Evolutionary conservation across 2,113 vertebrate species (phyloP), one percentile per base, ranked within the genome.

Genomic region (Glareola pratincola): DNA sequence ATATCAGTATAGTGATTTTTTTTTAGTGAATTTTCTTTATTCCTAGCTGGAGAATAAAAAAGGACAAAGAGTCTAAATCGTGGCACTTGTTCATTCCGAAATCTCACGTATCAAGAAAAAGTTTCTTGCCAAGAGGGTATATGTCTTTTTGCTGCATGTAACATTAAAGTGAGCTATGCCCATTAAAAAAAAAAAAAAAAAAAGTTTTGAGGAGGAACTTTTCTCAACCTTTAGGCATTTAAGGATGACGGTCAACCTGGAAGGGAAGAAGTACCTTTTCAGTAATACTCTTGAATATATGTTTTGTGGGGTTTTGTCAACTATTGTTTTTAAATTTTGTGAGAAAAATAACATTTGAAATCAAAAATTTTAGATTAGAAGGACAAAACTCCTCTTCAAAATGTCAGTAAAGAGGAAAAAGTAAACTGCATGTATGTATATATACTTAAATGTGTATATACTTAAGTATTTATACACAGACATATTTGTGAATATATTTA

Each of bases 71-170:
- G 6, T 54, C 9, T 32, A 41, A 91, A 29, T 77, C 10, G 36
- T 20, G 4, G 3, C 39, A 8, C 4, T 69, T 50, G 2, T 45
- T 83, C 21, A 34, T 50, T 41, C 8, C 69, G 21, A 86, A 66
- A 47, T 72, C 67, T 62, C 8, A 14, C 10, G 34, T 8, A 41
- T 26, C 8, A 36, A 32, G 13, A n/a, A 69, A 50, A 62, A 34
- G 0, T 24, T 59, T 79, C 45, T 62, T 76, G 19, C 5, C 6
- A 3, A 26, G 15, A 47, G 1, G 15, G 4, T 45, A 9, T 34
- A 36, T 39, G 8, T 9, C 2, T 9, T 71, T 67, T 62, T 72
- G 5, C 11, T 62, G 1, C 0, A 0, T 4, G 1, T 20, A 39
- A 30, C 7, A 26, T 17, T 72, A 12, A 7, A 51, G 2, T 27